A percentile compares a stretch with the other conserved stretches of the same genome.
These are phyloP conservation scores for Rhabdomys pumilio DNA, from an alignment of 2,797 vertebrate species.

Conservation along the genomic window DNA sequence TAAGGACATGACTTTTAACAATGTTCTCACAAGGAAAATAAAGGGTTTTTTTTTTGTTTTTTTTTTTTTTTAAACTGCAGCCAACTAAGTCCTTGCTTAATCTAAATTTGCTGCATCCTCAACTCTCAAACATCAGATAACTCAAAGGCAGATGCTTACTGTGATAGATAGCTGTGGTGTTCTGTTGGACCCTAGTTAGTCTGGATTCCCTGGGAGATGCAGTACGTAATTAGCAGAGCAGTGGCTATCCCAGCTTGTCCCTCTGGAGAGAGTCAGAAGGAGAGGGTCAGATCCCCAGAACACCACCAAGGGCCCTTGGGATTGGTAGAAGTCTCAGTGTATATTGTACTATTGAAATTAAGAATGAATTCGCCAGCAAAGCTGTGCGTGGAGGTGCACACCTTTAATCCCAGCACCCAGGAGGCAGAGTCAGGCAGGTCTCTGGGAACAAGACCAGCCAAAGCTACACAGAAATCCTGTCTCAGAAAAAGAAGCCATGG, in stretches of 20 bases:
- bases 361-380: background rate
- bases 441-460: background rate
- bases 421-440: background rate
- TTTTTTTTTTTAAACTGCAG: background rate
- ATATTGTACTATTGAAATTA: too few relatives aligned
- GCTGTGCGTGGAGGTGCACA: accelerated
- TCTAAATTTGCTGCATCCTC: background rate
- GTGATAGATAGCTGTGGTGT: background rate
- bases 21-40: background rate
- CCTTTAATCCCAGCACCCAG: background rate
- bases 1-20: background rate
- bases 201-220: background rate
- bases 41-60: too few relatives aligned
- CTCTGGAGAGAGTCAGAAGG: background rate
- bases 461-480: background rate
- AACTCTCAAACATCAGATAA: background rate
- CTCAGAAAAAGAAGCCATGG: background rate
- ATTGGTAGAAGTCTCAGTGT: background rate
- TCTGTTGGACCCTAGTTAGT: background rate
- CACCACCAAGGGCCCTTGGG: background rate
- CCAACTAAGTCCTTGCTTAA: background rate
- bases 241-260: background rate
- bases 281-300: background rate
- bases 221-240: background rate
- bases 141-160: background rate